Conservation (phyloP, 2,888 invertebrate species). For the Apotomis capreana region DNA sequence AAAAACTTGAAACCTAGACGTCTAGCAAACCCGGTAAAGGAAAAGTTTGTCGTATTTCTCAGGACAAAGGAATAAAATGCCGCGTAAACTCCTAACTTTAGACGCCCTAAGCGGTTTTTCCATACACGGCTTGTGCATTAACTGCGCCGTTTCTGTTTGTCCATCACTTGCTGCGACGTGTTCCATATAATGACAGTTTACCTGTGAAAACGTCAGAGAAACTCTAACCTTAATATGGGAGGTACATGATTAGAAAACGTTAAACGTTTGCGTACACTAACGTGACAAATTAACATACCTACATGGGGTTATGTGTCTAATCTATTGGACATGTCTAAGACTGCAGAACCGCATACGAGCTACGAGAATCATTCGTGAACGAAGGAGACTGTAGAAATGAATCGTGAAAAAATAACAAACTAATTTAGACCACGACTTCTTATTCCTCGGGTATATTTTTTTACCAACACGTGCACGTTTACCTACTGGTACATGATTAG, state of each 20-base stretch:
- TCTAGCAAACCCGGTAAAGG: slow-evolving; percentile 13
- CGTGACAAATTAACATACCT: not conserved
- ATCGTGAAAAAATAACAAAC: too few relatives aligned
- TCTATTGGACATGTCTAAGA: too few relatives aligned
- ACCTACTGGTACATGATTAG: too few relatives aligned
- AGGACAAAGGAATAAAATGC: slow-evolving; percentile 26
- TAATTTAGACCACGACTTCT: too few relatives aligned
- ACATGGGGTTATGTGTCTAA: too few relatives aligned
- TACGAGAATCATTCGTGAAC: too few relatives aligned
- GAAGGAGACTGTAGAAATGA: too few relatives aligned
- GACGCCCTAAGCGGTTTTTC: slow-evolving; percentile 40
- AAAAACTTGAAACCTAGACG: slow-evolving; percentile 16
- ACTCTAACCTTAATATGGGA: not conserved
- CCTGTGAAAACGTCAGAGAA: slow-evolving; percentile 13
- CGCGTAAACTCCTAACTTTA: slow-evolving; percentile 32
- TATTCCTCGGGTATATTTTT: too few relatives aligned
- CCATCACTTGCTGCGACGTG: slow-evolving; percentile 21
- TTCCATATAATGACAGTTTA: slow-evolving; percentile 18
- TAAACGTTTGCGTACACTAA: not conserved
- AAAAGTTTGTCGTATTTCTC: slow-evolving; percentile 27
- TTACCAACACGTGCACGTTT: too few relatives aligned
- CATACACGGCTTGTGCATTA: slow-evolving; percentile 41
- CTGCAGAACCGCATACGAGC: too few relatives aligned
- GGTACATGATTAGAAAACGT: slow-evolving; percentile 1
- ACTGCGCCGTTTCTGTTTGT: slow-evolving; percentile 16